Base-by-base conservation (phyloP, 2,797 vertebrate species). In the Rhinophrynus dorsalis region DNA sequence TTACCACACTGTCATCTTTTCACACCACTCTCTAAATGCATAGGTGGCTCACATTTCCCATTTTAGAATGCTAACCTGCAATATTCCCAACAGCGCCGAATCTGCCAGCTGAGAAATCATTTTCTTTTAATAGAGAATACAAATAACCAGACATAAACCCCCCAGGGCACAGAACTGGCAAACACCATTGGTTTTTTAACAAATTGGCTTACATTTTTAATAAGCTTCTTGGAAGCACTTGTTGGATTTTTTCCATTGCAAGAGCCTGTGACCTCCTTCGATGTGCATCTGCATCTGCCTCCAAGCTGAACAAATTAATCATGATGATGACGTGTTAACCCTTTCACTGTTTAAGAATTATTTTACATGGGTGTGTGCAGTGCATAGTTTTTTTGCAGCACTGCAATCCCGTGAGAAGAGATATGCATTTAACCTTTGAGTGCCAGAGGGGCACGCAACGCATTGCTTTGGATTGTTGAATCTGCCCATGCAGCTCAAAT, bases 41-140 rank as follows among this genome's bases (percentile, higher is more conserved):
- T 21, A 23, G 18, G 10, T 11, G 18, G 15, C 11, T 47, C 12
- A 27, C 23, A 27, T 50, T 33, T 55, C n/a, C 15, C 15, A 30
- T 30, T 52, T n/a, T n/a, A 52, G 50, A 11, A 21, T 13, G 12
- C 5, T n/a, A 13, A 11, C 13, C n/a, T 2, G 50, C 30, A 18
- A 9, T 55, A 55, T 35, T 55, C 51, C 51, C 29, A 20, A 11
- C n/a, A 35, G 51, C 18, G 4, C 51, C 29, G 15, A 20, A 15
- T 35, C 51, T 50, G 47, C 47, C 47, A 50, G 47, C n/a, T 5
- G 47, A 26, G 47, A 50, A 50, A 27, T 50, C 12, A 11, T 50
- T 50, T 50, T 15, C 51, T 55, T 55, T 33, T 20, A 35, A 55
- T 35, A 55, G 8, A 35, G n/a, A 55, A 33, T 13, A 15, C 30